Percentiles rank a stretch among this genome's conserved stretches.
Conservation (phyloP, 2,113 vertebrate species). For the Odontophorus gujanensis region DNA sequence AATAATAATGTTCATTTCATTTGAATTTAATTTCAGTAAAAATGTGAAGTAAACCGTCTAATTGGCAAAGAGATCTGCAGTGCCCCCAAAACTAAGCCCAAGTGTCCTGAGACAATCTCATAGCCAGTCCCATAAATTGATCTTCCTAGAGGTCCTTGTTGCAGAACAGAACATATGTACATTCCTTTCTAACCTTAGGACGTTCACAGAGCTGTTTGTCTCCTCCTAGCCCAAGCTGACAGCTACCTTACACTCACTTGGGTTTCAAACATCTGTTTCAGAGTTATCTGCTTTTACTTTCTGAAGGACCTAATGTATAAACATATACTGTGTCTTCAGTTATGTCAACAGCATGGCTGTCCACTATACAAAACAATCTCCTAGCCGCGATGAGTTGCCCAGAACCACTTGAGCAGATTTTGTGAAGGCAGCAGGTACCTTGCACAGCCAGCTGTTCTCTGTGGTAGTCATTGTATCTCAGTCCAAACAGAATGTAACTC, state of each 20-base stretch:
- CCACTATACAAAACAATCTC: neutral
- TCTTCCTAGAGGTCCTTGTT: neutral
- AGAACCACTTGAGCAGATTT: neutral
- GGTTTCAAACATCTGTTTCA: neutral
- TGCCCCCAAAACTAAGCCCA: neutral
- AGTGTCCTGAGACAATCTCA: neutral
- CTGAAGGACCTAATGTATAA: neutral
- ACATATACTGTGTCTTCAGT: neutral
- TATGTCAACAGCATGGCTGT: neutral
- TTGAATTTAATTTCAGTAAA: neutral
- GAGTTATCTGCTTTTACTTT: neutral
- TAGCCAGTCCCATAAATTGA: neutral
- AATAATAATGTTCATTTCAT: neutral
- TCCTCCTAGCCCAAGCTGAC: neutral
- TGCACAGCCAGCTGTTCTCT: neutral
- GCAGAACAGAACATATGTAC: fast-evolving
- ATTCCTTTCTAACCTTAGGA: neutral
- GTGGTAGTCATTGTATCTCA: neutral
- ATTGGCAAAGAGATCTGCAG: neutral
- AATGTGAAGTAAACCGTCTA: neutral
- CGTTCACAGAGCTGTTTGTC: neutral
- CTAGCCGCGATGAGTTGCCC: neutral
- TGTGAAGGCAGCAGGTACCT: neutral
- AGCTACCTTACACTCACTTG: neutral
- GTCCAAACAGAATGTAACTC: neutral